Evolutionary conservation across 2,888 invertebrate species (phyloP).

Genomic region (Orthosia gracilis): DNA sequence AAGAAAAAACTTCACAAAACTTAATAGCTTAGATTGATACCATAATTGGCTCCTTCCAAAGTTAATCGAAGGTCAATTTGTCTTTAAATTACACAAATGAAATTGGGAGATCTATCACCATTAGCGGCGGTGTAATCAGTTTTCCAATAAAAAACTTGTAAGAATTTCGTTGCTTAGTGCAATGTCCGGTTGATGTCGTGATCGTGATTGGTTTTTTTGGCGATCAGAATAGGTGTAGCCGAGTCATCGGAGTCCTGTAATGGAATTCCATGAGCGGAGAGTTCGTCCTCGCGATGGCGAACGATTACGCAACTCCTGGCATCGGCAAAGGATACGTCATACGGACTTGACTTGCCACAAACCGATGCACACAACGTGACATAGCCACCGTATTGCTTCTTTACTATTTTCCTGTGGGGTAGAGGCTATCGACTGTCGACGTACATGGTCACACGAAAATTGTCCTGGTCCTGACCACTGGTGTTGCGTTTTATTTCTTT

Average conservation of each 20-base stretch:
- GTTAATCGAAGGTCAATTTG: conserved; percentile 46
- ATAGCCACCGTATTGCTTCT: conserved; percentile 81
- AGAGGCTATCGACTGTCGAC: conserved; percentile 66
- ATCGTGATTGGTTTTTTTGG: conserved; percentile 51
- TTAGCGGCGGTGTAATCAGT: conserved; percentile 44
- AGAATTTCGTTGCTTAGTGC: conserved; percentile 40
- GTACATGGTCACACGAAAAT: conserved; percentile 66
- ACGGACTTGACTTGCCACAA: conserved; percentile 74
- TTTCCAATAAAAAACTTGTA: conserved; percentile 43
- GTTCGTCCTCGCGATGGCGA: conserved; percentile 77
- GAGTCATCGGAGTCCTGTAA: conserved; percentile 75
- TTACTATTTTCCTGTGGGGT: conserved; percentile 83
- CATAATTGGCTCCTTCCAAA: conserved; percentile 44
- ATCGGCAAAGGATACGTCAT: conserved; percentile 80
- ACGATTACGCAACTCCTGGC: conserved; percentile 66
- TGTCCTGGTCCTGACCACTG: conserved; percentile 54
- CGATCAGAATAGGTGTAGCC: conserved; percentile 61
- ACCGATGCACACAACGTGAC: conserved; percentile 79
- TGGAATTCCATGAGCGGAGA: conserved; percentile 74
- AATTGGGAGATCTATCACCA: conserved; percentile 55
- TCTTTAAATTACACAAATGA: conserved; percentile 49
- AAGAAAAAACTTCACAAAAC: conserved; percentile 34
- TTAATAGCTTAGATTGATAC: conserved; percentile 42
- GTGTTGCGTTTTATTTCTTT: conserved; percentile 27
- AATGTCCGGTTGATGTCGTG: conserved; percentile 63